A percentile compares a stretch with the other conserved stretches of the same genome.
phyloP scores from a whole-genome alignment of 1,140 invertebrate species.

The Lineus longissimus region DNA sequence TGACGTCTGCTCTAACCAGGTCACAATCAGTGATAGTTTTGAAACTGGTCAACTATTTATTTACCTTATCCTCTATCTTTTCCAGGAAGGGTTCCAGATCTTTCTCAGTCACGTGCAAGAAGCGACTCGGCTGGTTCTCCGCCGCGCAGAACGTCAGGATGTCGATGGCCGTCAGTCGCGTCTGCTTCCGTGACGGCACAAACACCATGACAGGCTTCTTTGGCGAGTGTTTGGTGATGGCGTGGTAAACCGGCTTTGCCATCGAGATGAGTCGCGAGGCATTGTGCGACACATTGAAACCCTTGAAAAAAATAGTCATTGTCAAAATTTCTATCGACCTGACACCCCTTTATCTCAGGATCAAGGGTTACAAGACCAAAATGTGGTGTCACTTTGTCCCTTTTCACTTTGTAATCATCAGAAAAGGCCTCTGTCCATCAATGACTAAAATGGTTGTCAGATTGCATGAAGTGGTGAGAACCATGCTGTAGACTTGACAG shows the following conservation, averaged over 20 bases:
- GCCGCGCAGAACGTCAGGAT: conserved; percentile 88
- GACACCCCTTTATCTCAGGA: too few relatives aligned
- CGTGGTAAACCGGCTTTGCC: conserved; percentile 95
- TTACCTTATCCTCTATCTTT: conserved; percentile 75
- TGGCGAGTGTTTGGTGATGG: conserved; percentile 81
- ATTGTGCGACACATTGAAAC: conserved; percentile 97
- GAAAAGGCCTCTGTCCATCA: too few relatives aligned
- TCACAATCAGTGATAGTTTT: too few relatives aligned
- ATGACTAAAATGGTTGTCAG: too few relatives aligned
- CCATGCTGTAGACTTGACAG: too few relatives aligned
- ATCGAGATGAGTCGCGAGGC: conserved; percentile 91
- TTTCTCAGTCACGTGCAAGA: conserved; percentile 75
- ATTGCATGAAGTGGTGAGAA: too few relatives aligned
- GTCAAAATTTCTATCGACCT: too few relatives aligned
- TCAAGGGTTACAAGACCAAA: too few relatives aligned
- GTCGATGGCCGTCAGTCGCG: conserved; percentile 90
- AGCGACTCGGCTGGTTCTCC: conserved; percentile 71
- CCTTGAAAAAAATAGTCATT: conserved; percentile 61
- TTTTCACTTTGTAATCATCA: too few relatives aligned
- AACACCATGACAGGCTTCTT: conserved; percentile 93
- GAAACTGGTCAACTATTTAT: not conserved
- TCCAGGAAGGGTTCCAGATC: conserved; percentile 83
- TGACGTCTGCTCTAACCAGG: too few relatives aligned
- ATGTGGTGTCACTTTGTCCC: too few relatives aligned
- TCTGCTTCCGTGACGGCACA: conserved; percentile 91